phyloP scores from a whole-genome alignment of 2,113 vertebrate species.

The Desmodus rotundus region DNA sequence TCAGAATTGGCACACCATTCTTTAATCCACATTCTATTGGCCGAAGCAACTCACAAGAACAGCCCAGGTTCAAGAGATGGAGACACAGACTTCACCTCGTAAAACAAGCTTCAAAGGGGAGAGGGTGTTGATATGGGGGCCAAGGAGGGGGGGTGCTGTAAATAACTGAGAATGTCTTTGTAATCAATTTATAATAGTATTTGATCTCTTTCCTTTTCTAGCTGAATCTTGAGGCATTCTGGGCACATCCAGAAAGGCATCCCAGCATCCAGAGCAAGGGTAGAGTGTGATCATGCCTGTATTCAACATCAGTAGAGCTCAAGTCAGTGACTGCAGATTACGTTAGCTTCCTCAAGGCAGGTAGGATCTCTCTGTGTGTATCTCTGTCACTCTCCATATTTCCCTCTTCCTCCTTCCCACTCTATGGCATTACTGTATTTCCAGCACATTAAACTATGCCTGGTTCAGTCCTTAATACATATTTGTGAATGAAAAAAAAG shows the following conservation, averaged over 20 bases:
- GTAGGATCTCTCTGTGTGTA: neutral
- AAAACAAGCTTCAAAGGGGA: neutral
- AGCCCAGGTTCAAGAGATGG: neutral
- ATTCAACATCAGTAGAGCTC: neutral
- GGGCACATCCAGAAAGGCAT: neutral
- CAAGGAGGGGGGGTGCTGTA: fast-evolving
- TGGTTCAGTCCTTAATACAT: neutral
- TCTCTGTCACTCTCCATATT: neutral
- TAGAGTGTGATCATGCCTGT: neutral
- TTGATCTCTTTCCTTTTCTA: neutral
- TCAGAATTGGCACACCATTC: neutral
- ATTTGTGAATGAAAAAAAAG: neutral
- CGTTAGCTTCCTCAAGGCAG: neutral
- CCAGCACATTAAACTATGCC: neutral
- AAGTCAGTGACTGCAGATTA: neutral
- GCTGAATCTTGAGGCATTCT: neutral
- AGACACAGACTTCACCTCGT: neutral
- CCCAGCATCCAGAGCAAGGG: neutral
- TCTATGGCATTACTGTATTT: neutral
- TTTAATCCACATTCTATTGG: neutral
- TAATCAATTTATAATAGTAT: neutral
- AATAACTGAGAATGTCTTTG: neutral
- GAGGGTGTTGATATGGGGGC: neutral
- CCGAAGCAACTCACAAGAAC: neutral
- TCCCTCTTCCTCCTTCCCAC: neutral